Evolutionary conservation across 1,140 invertebrate species (phyloP), one percentile per base, ranked within the genome.

Genomic region (Papilio polytes): DNA sequence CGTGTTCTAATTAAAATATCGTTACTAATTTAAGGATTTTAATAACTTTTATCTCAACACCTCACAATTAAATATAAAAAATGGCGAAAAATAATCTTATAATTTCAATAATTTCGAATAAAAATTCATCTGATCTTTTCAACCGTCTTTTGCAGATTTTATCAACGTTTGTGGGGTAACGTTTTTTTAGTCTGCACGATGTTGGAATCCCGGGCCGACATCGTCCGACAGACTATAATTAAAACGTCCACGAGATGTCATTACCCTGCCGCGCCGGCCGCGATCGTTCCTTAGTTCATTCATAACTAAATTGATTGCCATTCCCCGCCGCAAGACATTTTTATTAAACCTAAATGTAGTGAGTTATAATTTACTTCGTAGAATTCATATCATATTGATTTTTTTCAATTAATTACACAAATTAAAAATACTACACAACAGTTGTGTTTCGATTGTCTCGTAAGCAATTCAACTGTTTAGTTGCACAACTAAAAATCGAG

Each of bases 141-240:
- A 87, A 90, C 90, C 90, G 90, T 90, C 90, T 88, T 83, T 82
- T 78, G 83, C 87, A 91, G 89, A 89, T 90, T 90, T 91, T 90
- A 90, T 91, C 90, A 87, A 80, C 85, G 90, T 90, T 87, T 86
- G 86, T 86, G 83, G 84, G 82, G 84, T 82, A 83, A 85, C 85
- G 85, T 89, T 92, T 90, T 92, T 89, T 93, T 86, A 81, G 80
- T 80, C 83, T 84, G 86, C 88, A 84, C 86, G 85, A 86, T 80
- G 84, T 83, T 81, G 83, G 85, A 82, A 88, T 87, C 83, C 81
- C 80, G 80, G 82, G 81, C 82, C 88, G 92, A 92, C 93, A 93
- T 80, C 80, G 82, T 80, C 82, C 87, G 92, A 92, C 92, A 94
- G 91, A 88, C 92, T 84, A 92, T 94, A 93, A 94, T 94, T 93